These are phyloP conservation scores for Diarsia dahlii DNA, from an alignment of 2,888 invertebrate species.

Conservation along the genomic window DNA sequence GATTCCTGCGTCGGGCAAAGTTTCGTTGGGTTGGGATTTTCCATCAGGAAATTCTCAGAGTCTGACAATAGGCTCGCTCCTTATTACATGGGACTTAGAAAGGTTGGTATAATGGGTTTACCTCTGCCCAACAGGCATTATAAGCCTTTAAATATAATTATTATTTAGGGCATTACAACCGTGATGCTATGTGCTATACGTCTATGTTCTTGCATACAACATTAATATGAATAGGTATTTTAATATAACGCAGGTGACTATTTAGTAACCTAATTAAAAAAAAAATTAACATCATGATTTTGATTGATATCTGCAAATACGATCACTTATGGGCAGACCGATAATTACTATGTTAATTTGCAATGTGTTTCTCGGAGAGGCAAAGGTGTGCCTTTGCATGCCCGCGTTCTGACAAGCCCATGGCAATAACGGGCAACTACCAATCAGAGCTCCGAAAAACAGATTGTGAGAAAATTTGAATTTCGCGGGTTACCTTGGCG, in stretches of 20 bases:
- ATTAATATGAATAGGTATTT: neutral
- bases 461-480: no score
- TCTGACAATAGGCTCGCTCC: no score
- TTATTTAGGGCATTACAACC: no score
- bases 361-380: conserved; percentile 1
- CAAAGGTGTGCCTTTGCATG: conserved; percentile 15
- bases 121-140: no score
- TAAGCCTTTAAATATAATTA: no score
- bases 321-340: neutral
- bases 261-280: neutral
- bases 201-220: neutral
- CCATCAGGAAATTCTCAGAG: no score
- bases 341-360: conserved; percentile 1
- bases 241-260: neutral
- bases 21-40: no score
- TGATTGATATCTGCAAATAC: neutral
- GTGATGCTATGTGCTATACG: no score
- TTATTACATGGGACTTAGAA: no score
- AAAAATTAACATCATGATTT: neutral
- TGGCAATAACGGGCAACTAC: neutral
- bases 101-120: no score
- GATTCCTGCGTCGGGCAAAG: no score
- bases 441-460: neutral
- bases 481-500: no score
- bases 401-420: conserved; percentile 14